These are phyloP conservation scores for Apodemia hepburni DNA, from an alignment of 2,888 invertebrate species.

Conservation along the genomic window DNA sequence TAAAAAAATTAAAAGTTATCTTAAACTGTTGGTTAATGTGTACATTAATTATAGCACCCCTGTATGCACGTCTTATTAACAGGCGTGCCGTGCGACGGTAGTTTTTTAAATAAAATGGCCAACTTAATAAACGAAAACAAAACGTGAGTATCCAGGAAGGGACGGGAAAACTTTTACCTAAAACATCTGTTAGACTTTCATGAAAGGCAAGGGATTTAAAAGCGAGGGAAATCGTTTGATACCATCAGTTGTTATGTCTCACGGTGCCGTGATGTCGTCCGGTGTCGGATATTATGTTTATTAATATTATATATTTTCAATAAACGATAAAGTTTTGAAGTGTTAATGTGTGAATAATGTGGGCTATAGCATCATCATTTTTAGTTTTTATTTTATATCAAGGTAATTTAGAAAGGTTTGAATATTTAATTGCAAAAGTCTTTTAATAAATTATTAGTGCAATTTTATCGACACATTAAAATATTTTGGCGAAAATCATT, in stretches of 20 bases:
- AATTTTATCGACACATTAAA: no score
- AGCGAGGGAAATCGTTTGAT: conserved; percentile 53
- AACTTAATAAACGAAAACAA: no score
- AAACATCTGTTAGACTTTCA: conserved; percentile 60
- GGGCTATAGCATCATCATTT: not conserved
- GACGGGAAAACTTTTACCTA: conserved; percentile 22
- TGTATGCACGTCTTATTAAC: no score
- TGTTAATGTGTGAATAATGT: conserved; percentile 7
- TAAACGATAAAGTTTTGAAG: not conserved
- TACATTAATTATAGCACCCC: no score
- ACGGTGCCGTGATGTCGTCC: conserved; percentile 38
- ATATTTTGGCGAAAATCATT: no score
- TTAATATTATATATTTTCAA: not conserved
- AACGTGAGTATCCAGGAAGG: not conserved
- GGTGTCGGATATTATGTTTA: conserved; percentile 27
- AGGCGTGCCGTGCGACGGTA: no score
- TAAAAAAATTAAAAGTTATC: no score
- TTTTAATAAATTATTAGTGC: no score
- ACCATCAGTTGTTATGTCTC: conserved; percentile 52
- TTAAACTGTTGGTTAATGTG: no score
- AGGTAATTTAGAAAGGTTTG: not conserved
- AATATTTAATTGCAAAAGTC: not conserved
- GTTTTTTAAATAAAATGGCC: no score
- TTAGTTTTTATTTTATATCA: not conserved
- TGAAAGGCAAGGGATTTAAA: conserved; percentile 53